Evolutionary conservation across 2,797 vertebrate genomes (phyloP).

Genomic region (Sebastes diaconus): DNA sequence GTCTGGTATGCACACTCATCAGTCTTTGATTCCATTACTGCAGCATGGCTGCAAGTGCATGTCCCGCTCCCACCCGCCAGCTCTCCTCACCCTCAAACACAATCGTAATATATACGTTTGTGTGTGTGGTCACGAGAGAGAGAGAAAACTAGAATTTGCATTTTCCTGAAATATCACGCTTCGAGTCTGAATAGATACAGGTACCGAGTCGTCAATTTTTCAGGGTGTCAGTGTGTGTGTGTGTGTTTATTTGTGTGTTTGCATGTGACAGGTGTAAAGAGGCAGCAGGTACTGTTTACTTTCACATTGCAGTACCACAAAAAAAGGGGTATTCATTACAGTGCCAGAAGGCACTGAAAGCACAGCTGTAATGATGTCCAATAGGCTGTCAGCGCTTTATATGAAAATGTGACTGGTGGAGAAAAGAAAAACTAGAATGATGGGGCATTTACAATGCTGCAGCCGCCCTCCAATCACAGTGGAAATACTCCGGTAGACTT

Average conservation of each 20-base stretch:
- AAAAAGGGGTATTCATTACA: slow-evolving; percentile 58
- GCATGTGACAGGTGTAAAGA: slow-evolving; percentile 50
- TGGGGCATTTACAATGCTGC: slow-evolving; percentile 41
- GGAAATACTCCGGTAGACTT: slow-evolving; percentile 10
- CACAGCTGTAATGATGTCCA: slow-evolving; percentile 60
- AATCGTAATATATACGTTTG: slow-evolving; percentile 9
- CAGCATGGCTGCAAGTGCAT: slow-evolving; percentile 56
- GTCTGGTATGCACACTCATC: slow-evolving; percentile 65
- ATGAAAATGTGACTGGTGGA: slow-evolving; percentile 58
- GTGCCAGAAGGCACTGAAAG: slow-evolving; percentile 46
- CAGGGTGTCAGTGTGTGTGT: slow-evolving; percentile 5
- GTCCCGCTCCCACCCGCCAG: slow-evolving; percentile 13
- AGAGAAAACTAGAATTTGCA: slow-evolving; percentile 15
- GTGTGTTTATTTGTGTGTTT: slow-evolving; percentile 34
- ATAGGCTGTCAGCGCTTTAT: slow-evolving; percentile 59
- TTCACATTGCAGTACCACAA: slow-evolving; percentile 43
- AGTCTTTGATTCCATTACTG: slow-evolving; percentile 74
- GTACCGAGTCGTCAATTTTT: slow-evolving; percentile 48
- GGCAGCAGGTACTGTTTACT: slow-evolving; percentile 54
- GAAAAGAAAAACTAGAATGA: slow-evolving; percentile 45
- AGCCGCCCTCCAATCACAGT: slow-evolving; percentile 43
- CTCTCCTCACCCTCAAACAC: slow-evolving; percentile 27
- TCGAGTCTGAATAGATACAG: slow-evolving; percentile 36
- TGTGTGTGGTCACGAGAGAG: background rate
- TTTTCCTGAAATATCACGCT: slow-evolving; percentile 47